Evolutionary conservation across 2,113 vertebrate genomes (phyloP).

Genomic region (Dendropsophus ebraccatus): DNA sequence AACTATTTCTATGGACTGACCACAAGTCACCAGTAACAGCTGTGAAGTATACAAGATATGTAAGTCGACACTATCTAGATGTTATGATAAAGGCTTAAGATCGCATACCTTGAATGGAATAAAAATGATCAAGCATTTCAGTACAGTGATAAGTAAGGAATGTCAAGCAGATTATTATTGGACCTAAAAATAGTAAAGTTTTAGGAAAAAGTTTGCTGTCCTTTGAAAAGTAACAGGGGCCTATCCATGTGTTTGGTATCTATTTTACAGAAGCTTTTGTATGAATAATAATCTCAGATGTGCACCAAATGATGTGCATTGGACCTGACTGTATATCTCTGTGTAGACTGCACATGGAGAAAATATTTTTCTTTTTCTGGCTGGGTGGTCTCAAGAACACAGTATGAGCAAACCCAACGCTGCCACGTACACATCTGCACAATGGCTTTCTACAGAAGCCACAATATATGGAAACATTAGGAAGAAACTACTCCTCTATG

Average conservation of each 20-base stretch:
- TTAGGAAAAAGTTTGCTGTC: background rate
- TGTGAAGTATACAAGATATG: no score
- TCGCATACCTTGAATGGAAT: no score
- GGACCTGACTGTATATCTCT: background rate
- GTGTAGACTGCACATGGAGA: slow-evolving; percentile 19
- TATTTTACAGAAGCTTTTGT: background rate
- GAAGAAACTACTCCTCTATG: background rate
- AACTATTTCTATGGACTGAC: no score
- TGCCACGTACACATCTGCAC: slow-evolving; percentile 27
- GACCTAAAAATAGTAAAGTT: background rate
- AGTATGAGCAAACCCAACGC: slow-evolving; percentile 2
- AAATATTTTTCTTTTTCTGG: slow-evolving; percentile 19
- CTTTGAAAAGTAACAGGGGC: background rate
- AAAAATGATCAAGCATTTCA: background rate
- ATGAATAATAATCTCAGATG: background rate
- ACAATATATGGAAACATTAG: slow-evolving; percentile 5
- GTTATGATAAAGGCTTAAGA: no score
- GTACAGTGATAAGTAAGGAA: background rate
- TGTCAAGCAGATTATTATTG: background rate
- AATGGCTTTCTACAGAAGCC: background rate
- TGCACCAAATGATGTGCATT: background rate
- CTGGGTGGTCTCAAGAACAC: slow-evolving; percentile 26
- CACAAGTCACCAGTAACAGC: no score
- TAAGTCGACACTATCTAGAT: no score
- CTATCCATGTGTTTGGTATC: background rate